Conservation (phyloP, 2,888 invertebrate species). For the Megamerina dolium region DNA sequence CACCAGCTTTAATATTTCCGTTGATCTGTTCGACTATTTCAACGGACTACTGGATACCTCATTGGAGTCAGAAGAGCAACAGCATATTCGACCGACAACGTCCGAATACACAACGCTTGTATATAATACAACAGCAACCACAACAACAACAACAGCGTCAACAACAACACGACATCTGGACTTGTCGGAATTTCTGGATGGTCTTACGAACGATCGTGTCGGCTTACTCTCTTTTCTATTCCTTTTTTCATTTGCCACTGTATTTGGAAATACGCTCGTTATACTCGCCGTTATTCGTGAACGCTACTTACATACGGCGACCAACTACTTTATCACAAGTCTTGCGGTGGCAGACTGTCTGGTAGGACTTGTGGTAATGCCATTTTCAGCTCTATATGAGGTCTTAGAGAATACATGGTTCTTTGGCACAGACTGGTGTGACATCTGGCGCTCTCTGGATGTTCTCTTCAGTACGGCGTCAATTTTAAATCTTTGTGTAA, state of each 20-base stretch:
- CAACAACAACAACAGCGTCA: conserved; percentile 11
- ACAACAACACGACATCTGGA: conserved; percentile 39
- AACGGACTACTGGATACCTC: conserved; percentile 31
- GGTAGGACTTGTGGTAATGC: conserved; percentile 96
- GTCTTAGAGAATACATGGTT: conserved; percentile 87
- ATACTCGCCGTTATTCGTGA: conserved; percentile 90
- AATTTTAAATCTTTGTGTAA: conserved; percentile 94
- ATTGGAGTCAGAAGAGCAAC: conserved; percentile 7
- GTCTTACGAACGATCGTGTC: conserved; percentile 64
- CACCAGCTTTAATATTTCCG: conserved; percentile 45
- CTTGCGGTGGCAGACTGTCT: conserved; percentile 94
- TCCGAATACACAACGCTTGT: conserved; percentile 24
- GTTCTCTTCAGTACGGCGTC: conserved; percentile 97
- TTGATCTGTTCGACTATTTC: conserved; percentile 44
- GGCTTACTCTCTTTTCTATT: conserved; percentile 74
- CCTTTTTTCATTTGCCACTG: conserved; percentile 84
- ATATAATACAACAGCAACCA: conserved; percentile 11
- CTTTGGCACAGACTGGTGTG: conserved; percentile 94
- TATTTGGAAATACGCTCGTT: conserved; percentile 91
- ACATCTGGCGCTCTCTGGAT: conserved; percentile 94
- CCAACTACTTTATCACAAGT: conserved; percentile 96
- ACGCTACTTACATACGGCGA: conserved; percentile 90
- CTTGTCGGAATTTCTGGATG: conserved; percentile 45
- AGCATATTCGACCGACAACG: conserved; percentile 19
- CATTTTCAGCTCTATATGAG: conserved; percentile 88